A percentile compares a stretch with the other conserved stretches of the same genome.
These are phyloP conservation scores for Scolopax rusticola DNA, from an alignment of 2,797 vertebrate species.

Conservation along the genomic window DNA sequence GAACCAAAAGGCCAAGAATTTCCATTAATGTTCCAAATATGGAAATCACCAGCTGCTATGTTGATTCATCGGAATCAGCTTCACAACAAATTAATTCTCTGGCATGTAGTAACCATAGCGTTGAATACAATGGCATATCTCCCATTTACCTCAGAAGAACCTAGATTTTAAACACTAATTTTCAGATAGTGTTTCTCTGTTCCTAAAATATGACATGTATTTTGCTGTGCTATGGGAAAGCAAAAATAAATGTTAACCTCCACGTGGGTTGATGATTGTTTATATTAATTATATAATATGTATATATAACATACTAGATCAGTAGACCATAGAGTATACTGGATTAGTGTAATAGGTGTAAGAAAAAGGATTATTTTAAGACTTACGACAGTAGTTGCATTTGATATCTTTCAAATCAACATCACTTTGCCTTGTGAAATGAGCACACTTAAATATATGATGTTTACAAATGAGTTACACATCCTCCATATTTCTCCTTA, in stretches of 20 bases:
- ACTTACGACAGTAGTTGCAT: neutral
- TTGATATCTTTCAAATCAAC: neutral
- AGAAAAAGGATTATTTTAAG: neutral
- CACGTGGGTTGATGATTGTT: neutral
- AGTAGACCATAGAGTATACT: neutral
- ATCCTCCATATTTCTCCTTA: neutral
- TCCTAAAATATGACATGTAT: neutral
- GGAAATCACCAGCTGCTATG: neutral
- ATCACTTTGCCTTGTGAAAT: neutral
- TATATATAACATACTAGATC: neutral
- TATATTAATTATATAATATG: neutral
- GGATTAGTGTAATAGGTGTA: neutral
- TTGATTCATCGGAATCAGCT: neutral
- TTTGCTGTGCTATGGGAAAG: neutral
- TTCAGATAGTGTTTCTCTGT: neutral
- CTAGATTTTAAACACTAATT: neutral
- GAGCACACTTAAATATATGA: neutral
- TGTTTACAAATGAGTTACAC: neutral
- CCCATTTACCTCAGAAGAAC: neutral
- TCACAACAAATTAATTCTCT: neutral
- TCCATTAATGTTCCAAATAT: neutral
- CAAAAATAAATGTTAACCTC: neutral
- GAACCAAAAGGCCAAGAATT: neutral
- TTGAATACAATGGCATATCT: neutral
- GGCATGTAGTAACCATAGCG: neutral